Evolutionary conservation across 2,888 invertebrate species (phyloP), one percentile per base, ranked within the genome.

Genomic region (Aspidapion aeneum): DNA sequence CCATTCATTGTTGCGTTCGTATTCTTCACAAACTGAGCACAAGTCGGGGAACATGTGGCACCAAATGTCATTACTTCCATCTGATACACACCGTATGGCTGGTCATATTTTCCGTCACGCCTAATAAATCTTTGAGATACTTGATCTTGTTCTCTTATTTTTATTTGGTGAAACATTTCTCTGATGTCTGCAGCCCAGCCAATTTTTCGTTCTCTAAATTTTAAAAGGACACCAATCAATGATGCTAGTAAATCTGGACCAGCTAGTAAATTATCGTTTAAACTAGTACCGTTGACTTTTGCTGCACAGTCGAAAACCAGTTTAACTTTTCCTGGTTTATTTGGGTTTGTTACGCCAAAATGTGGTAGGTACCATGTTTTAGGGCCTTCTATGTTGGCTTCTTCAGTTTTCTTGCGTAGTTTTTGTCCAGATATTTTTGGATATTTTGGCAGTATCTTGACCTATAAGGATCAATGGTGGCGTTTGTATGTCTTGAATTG

Each of bases 91-190:
- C 64, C 71, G 9, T 62, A 52, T 17, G 51, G 21, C 56, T 50
- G 50, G 21, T 59, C 22, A 1, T n/a, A 56, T 7, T 66, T 58
- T 16, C 18, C 20, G 22, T 63, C 21, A n/a, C 66, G 55, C 64
- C 64, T 64, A 18, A 66, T 48, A 48, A 66, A 59, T 17, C 66
- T 57, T 49, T 66, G 66, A 2, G 63, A 48, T 21, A 18, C 18
- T 65, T 22, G 71, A 58, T 77, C 74, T 55, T 71, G 66, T 1
- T 62, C 19, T 2, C 65, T 67, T 18, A 76, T 73, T 19, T 69
- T 2, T 7, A 56, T n/a, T 19, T 56, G 56, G 21, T 18, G 56
- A 21, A 56, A 56, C 56, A 56, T 56, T 56, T 56, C 56, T 18
- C 21, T 7, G 19, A 56, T 20, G 21, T 56, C 56, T 3, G n/a